Evolutionary conservation across 2,797 vertebrate genomes (phyloP).

Genomic region (Chelmon rostratus): DNA sequence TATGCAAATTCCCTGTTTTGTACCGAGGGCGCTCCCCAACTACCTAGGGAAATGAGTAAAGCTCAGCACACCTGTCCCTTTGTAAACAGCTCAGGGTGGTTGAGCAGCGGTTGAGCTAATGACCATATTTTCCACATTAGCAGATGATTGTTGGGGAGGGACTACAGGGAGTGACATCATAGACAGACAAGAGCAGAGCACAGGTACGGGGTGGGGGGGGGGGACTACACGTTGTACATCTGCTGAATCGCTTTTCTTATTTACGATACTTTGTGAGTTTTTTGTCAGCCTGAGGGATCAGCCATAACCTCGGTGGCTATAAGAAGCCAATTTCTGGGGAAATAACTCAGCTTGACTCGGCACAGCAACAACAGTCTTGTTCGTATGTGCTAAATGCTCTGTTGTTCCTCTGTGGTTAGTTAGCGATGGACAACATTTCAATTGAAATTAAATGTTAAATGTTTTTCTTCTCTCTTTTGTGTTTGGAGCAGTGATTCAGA

Average conservation of each 20-base stretch:
- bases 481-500: neutral
- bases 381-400: neutral
- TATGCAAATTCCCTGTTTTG: conserved; percentile 66
- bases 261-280: conserved; percentile 28
- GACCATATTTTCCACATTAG: conserved; percentile 61
- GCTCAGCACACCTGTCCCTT: conserved; percentile 65
- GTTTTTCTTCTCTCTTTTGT: neutral
- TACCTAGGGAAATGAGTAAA: conserved; percentile 68
- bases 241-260: conserved; percentile 38
- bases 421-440: neutral
- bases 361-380: neutral
- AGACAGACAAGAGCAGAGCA: conserved; percentile 5
- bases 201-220: neutral
- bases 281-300: conserved; percentile 10
- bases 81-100: conserved; percentile 57
- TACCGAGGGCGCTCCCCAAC: conserved; percentile 23
- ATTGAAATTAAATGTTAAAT: neutral
- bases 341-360: conserved; percentile 20
- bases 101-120: conserved; percentile 40
- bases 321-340: conserved; percentile 9
- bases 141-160: conserved; percentile 18
- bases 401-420: neutral
- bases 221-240: neutral
- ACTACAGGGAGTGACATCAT: neutral
- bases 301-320: conserved; percentile 11